Conservation (phyloP, 2,113 vertebrate genomes). For the Semnopithecus entellus region DNA sequence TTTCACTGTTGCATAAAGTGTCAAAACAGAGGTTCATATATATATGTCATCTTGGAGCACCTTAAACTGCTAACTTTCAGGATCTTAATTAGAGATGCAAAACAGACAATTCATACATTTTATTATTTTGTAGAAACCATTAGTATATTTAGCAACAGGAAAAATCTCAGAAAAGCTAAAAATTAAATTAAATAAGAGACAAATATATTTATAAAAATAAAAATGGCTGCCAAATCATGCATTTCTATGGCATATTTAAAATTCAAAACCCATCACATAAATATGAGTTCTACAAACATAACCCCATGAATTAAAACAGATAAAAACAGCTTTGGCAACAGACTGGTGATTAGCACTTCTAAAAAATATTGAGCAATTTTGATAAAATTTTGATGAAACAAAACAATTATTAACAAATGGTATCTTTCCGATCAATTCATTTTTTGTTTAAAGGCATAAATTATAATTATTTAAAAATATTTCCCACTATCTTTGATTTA, state of each 20-base stretch:
- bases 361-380: neutral
- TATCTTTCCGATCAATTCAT: neutral
- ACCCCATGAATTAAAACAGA: neutral
- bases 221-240: neutral
- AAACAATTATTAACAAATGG: neutral
- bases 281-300: neutral
- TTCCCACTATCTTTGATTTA: neutral
- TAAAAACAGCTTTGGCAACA: neutral
- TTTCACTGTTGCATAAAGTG: neutral
- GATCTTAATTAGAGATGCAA: slow-evolving; percentile 5
- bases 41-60: neutral
- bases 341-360: neutral
- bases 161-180: neutral
- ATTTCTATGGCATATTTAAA: neutral
- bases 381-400: neutral
- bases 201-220: slow-evolving; percentile 5
- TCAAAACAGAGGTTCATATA: neutral
- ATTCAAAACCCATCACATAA: neutral
- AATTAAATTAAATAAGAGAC: neutral
- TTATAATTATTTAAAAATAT: neutral
- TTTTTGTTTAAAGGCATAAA: neutral
- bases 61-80: neutral
- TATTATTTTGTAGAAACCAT: neutral
- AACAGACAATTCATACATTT: neutral
- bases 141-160: neutral